Base-by-base conservation (phyloP, 2,113 vertebrate species). In the Scartelaos histophorus region DNA sequence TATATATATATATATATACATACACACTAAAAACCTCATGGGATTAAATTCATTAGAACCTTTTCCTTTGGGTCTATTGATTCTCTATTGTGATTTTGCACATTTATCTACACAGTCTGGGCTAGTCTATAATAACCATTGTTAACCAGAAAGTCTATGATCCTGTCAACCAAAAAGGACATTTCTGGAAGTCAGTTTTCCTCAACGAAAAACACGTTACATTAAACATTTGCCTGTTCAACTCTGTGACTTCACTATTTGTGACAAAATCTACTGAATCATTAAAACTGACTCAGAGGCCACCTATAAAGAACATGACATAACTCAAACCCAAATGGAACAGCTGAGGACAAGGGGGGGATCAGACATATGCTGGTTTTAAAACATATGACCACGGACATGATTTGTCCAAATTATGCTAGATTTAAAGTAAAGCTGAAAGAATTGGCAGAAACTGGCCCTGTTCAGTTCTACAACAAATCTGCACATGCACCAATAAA, bases 11-110 rank as follows among this genome's bases (percentile, higher is more conserved):
- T n/a, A n/a, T n/a, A n/a, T n/a, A n/a, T n/a, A n/a, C n/a, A n/a
- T n/a, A n/a, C n/a, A n/a, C n/a, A n/a, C n/a, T n/a, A n/a, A n/a
- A 35, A 56, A 38, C 38, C 47, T 1, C 4, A 7, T 35, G 25
- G 47, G 13, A 66, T 51, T 67, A 43, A 49, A 71, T 81, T 80
- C 77, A 69, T 22, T 29, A 25, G 29, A 1, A 16, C 22, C 38
- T 65, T 11, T 38, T 65, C n/a, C 34, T 66, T 45, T 45, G 34
- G 12, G 17, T 64, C 34, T 66, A 21, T 45, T 45, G 34, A 65
- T 43, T 3, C 16, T 82, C 58, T 19, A 82, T 87, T 87, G 81
- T 81, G 84, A 15, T 60, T 49, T 22, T 49, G n/a, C 49, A 51
- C 61, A 65, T 79, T 46, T 64, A 74, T 82, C 74, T 35, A 69